Evolutionary conservation across 2,797 vertebrate genomes (phyloP), one percentile per base, ranked within the genome.

Genomic region (Glyptemys insculpta): DNA sequence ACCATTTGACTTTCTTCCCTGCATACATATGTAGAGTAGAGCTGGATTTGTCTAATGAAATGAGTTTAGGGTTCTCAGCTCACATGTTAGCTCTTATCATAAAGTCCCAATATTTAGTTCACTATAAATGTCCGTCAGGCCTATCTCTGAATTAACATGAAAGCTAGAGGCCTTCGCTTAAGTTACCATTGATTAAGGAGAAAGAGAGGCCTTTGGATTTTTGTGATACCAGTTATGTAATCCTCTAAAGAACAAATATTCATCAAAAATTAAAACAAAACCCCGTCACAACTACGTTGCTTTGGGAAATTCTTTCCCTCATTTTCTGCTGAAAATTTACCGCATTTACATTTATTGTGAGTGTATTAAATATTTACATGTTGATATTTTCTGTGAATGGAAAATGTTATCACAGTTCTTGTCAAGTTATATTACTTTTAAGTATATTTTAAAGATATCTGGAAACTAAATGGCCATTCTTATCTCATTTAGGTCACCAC

Each of bases 1-100:
- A 97, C 91, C 94, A 91, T 98, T 98, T 97, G 96, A 96, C 97
- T 98, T 97, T 97, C 96, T 98, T 97, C 93, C 96, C 97, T 92
- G 87, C 92, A 91, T 97, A 97, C 94, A 96, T 94, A 95, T 87
- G 97, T 97, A 97, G 95, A 97, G 93, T 74, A 86, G 0, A 96
- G 92, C 96, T 87, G 96, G 96, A 90, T 96, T 88, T 93, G 92
- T 88, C 59, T 95, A 82, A 49, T 83, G 90, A 92, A 96, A 74
- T 0, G 8, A 80, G 86, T 2, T 82, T 90, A 92, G 87, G 91
- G 87, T 89, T 94, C 94, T 96, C 96, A 80, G 88, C 91, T 94
- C 92, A 4, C 57, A 87, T 91, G 91, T 88, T 53, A 91, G 85
- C 41, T 92, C 83, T 10, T 86, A 89, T 84, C 65, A 83, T 9